phyloP scores from a whole-genome alignment of 2,888 invertebrate genomes.

The Sinopyrophorus schimmeli region DNA sequence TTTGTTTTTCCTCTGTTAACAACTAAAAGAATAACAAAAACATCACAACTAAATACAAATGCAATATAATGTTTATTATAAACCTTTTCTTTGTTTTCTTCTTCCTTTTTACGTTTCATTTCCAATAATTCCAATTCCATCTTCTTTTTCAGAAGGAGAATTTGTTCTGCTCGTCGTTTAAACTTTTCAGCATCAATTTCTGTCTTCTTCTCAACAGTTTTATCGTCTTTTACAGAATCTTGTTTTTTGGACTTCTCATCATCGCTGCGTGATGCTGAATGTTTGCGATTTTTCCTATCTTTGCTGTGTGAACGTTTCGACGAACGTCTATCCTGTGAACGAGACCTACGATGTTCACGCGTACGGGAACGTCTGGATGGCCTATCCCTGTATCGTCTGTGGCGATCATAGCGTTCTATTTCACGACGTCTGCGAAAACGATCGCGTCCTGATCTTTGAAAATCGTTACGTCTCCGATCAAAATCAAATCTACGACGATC shows the following conservation, averaged over 20 bases:
- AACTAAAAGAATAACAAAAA: conserved; percentile 14
- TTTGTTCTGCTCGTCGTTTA: conserved; percentile 55
- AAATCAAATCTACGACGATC: conserved; percentile 38
- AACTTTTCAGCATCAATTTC: conserved; percentile 48
- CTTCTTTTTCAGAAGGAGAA: conserved; percentile 62
- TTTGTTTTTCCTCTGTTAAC: conserved; percentile 51
- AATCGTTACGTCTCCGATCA: conserved; percentile 29
- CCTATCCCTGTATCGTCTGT: conserved; percentile 24
- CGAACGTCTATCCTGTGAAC: conserved; percentile 50
- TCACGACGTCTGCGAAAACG: conserved; percentile 30
- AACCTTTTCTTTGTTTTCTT: conserved; percentile 47
- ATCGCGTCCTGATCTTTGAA: conserved; percentile 24
- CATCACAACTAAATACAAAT: background rate
- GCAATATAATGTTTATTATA: background rate
- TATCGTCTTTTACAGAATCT: conserved; percentile 28
- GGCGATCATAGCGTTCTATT: conserved; percentile 21
- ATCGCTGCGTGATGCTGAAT: conserved; percentile 34
- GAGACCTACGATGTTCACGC: conserved; percentile 41
- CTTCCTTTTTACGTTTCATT: conserved; percentile 61
- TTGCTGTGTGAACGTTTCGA: conserved; percentile 56
- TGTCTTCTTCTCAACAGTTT: conserved; percentile 38
- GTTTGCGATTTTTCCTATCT: conserved; percentile 34
- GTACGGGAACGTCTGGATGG: conserved; percentile 43
- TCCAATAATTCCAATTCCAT: conserved; percentile 63
- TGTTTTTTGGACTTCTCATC: conserved; percentile 18